Base-by-base conservation (phyloP, 2,797 vertebrate species). In the Benthosema pterotum region DNA sequence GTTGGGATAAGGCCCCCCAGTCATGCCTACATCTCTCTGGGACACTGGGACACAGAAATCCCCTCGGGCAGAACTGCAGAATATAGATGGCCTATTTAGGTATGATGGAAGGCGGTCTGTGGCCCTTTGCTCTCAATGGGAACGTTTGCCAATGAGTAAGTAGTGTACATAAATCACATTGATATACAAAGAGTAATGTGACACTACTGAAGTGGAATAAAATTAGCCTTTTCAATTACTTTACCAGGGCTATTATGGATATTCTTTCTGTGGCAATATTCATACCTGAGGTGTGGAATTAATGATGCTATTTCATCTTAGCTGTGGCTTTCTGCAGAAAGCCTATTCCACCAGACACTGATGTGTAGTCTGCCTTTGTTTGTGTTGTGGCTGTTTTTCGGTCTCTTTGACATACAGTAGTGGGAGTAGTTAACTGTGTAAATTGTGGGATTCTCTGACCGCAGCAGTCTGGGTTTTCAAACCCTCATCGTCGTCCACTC, bases 1-100 rank as follows among this genome's bases (percentile, higher is more conserved):
- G 67, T 65, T 48, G 52, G 67, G 78, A 56, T 74, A 79, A 71
- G 78, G 58, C 71, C 79, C 75, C 42, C 18, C 54, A 47, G 69
- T 73, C 43, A 57, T 52, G 19, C 14, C 67, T 63, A 48, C 28
- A n/a, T 69, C 55, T 77, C 50, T 22, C 43, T 48, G 11, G 49
- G 63, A 48, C 54, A 49, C 64, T 48, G 50, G 55, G 50, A n/a
- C 16, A 52, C 57, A 67, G 25, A 69, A 54, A 47, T 50, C 49
- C 7, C 14, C 66, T 17, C 57, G 50, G 43, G 15, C 58, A 56
- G 49, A n/a, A 25, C 38, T 53, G 38, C 38, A 46, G 13, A 50
- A 46, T 22, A 55, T 53, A 32, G 32, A 50, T 65, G 14, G 53
- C n/a, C n/a, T 46, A 46, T 46, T 46, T 46, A 13, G 45, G 45